Evolutionary conservation across 2,113 vertebrate species (phyloP), one percentile per base, ranked within the genome.

Genomic region (Chaetodon trifascialis): DNA sequence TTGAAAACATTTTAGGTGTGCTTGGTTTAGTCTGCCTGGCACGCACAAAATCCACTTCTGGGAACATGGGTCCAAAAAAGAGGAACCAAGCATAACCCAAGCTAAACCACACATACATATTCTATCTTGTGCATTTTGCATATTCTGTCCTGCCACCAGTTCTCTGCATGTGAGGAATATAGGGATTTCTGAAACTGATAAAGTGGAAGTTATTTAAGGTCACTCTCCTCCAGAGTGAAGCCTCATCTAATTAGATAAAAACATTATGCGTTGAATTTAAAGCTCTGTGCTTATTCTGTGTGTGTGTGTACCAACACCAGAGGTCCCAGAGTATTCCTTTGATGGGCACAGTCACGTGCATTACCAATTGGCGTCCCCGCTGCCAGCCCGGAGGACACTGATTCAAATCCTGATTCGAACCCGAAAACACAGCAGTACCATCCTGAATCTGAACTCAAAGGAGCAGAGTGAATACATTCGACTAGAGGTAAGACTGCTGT

Each of bases 341-440:
- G 96, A 96, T 67, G 93, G 95, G 0, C 95, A 95, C 72, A 96
- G 96, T 71, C 92, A 96, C 25, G 83, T 96, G 36, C 95, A 93
- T 25, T 97, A 95, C 84, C 95, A 96, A 94, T 84, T 97, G 49
- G 87, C 92, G 0, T 66, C 94, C 5, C 87, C 89, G 0, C 80
- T 95, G 55, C 92, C 95, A 0, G 80, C 95, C 30, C 94, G 96
- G 7, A 94, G 94, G 91, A 97, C 95, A 0, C 93, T 83, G 80
- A 87, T 96, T 16, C 94, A 96, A 82, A 95, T 96, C 14, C 90
- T 96, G 91, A 86, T 97, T 54, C 95, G 97, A 73, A 97, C 96
- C 2, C 95, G 96, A 21, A 96, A 96, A 90, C 95, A 95, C 76
- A 85, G 94, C 87, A 87, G 96, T 30, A 82, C 95, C 84, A 92